A percentile compares a stretch with the other conserved stretches of the same genome.
phyloP scores from a whole-genome alignment of 2,797 vertebrate genomes.

The Falco naumanni region DNA sequence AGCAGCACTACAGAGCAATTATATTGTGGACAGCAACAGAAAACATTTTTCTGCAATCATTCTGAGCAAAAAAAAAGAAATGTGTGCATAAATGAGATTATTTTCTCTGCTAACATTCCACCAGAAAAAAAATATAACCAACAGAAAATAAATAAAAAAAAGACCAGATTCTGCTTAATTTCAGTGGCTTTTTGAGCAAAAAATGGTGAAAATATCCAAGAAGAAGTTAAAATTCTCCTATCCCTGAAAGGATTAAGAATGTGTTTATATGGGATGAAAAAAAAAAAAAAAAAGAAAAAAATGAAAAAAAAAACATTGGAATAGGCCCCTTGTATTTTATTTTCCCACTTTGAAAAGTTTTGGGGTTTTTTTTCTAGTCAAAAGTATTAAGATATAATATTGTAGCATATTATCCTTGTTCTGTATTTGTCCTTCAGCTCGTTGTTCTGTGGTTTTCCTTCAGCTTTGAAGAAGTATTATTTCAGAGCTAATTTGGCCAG shows the following conservation, averaged over 20 bases:
- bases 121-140: neutral
- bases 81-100: neutral
- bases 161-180: neutral
- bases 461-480: neutral
- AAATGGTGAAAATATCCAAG: neutral
- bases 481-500: neutral
- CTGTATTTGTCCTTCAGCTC: too few relatives aligned
- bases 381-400: neutral
- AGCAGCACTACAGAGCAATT: neutral
- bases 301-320: neutral
- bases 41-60: neutral
- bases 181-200: neutral
- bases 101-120: neutral
- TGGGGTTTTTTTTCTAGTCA: neutral
- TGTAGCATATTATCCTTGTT: neutral
- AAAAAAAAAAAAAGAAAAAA: too few relatives aligned
- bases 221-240: neutral
- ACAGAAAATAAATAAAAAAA: neutral
- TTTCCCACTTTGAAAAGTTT: neutral
- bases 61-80: neutral
- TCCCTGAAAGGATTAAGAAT: neutral
- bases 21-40: neutral
- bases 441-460: neutral
- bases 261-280: neutral
- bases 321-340: neutral